Conservation (phyloP, 2,797 vertebrate species). For the Artibeus lituratus region DNA sequence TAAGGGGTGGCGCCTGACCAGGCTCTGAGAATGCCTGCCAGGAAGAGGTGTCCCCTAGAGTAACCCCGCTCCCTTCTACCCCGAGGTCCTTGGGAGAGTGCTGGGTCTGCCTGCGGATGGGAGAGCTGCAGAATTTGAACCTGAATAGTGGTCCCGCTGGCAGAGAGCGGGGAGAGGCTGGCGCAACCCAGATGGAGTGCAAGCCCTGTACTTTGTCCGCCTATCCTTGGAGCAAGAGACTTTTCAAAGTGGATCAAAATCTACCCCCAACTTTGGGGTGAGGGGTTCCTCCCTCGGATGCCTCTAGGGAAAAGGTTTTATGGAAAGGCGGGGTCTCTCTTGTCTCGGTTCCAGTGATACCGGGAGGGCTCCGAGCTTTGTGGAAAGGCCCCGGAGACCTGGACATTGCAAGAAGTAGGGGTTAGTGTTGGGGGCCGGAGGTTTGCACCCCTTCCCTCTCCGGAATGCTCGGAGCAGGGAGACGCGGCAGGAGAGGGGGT, state of each 20-base stretch:
- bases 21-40: not conserved
- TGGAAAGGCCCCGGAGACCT: conserved; percentile 52
- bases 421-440: not conserved
- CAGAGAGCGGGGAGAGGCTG: not conserved
- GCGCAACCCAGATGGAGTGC: not conserved
- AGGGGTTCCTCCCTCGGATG: conserved; percentile 13
- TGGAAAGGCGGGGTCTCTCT: not conserved
- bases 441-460: not conserved
- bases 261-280: conserved; percentile 33
- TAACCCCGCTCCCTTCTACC: not conserved
- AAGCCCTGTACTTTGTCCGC: not conserved
- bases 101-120: not conserved
- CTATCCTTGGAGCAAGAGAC: not conserved
- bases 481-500: not conserved
- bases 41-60: not conserved
- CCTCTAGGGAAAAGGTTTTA: not conserved
- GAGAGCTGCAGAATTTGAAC: conserved; percentile 1
- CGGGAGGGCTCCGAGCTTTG: not conserved
- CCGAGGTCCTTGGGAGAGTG: not conserved
- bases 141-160: not conserved
- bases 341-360: not conserved
- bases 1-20: not conserved
- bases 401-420: conserved; percentile 34
- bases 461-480: not conserved
- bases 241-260: conserved; percentile 46